A percentile compares a stretch with the other conserved stretches of the same genome.
phyloP scores from a whole-genome alignment of 1,140 invertebrate genomes.

The Magallana ariakensis region DNA sequence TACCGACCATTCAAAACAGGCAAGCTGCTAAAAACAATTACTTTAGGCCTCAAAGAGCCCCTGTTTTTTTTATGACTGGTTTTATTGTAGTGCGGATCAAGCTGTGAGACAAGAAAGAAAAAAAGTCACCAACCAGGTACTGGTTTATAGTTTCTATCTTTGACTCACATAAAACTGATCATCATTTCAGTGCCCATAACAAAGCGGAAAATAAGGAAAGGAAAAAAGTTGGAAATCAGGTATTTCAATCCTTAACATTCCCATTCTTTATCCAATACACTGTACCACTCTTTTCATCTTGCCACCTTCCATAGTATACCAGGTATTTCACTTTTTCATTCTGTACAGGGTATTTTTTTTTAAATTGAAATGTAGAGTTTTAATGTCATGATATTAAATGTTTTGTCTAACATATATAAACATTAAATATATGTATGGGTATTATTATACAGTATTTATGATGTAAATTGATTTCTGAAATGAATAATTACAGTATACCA shows the following conservation, averaged over 20 bases:
- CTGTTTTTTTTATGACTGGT: background rate
- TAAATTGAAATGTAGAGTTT: no score
- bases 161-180: background rate
- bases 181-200: conserved; percentile 91
- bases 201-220: conserved; percentile 93
- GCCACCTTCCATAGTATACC: background rate
- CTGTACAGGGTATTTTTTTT: no score
- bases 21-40: no score
- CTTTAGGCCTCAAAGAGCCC: no score
- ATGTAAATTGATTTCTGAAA: background rate
- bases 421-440: no score
- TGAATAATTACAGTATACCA: no score
- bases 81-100: background rate
- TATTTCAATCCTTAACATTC: conserved; percentile 57
- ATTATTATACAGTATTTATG: background rate
- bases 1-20: no score
- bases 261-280: background rate
- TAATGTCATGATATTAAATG: no score
- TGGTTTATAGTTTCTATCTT: background rate
- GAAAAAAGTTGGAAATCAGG: conserved; percentile 94
- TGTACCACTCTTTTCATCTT: background rate
- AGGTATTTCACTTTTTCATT: background rate
- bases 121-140: conserved; percentile 21
- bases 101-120: background rate
- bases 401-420: no score